Conservation (phyloP, 2,888 invertebrate genomes). For the Amphipyra tragopoginis region DNA sequence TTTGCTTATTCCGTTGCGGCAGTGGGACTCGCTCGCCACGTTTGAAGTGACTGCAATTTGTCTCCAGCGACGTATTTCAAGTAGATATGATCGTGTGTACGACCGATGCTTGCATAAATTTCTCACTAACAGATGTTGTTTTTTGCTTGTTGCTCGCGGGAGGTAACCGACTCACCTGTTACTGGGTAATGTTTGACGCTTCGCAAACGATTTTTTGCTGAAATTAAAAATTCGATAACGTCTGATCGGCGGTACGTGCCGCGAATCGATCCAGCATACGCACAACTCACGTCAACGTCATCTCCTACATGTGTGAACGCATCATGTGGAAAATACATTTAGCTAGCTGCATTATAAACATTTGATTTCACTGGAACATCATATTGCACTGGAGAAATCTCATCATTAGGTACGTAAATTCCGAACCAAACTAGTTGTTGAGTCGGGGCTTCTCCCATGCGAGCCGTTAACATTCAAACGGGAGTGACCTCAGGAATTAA, state of each 20-base stretch:
- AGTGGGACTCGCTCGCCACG: conserved; percentile 78
- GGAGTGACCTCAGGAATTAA: conserved; percentile 50
- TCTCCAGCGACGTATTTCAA: conserved; percentile 83
- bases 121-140: conserved; percentile 82
- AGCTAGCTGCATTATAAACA: conserved; percentile 22
- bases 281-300: conserved; percentile 45
- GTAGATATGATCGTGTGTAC: conserved; percentile 87
- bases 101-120: conserved; percentile 81
- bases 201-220: conserved; percentile 76
- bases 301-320: conserved; percentile 27
- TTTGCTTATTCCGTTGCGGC: conserved; percentile 79
- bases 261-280: conserved; percentile 63
- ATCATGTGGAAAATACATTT: conserved; percentile 29
- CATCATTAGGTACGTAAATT: conserved; percentile 43
- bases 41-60: conserved; percentile 88
- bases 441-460: conserved; percentile 41
- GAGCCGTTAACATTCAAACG: conserved; percentile 44
- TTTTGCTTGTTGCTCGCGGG: conserved; percentile 78
- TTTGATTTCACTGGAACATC: conserved; percentile 35
- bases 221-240: conserved; percentile 85
- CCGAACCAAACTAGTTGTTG: conserved; percentile 45
- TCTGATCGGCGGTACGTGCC: conserved; percentile 75
- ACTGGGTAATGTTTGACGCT: conserved; percentile 78
- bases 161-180: conserved; percentile 85
- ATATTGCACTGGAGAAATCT: conserved; percentile 38